Evolutionary conservation across 2,113 vertebrate genomes (phyloP).

Genomic region (Bos indicus): DNA sequence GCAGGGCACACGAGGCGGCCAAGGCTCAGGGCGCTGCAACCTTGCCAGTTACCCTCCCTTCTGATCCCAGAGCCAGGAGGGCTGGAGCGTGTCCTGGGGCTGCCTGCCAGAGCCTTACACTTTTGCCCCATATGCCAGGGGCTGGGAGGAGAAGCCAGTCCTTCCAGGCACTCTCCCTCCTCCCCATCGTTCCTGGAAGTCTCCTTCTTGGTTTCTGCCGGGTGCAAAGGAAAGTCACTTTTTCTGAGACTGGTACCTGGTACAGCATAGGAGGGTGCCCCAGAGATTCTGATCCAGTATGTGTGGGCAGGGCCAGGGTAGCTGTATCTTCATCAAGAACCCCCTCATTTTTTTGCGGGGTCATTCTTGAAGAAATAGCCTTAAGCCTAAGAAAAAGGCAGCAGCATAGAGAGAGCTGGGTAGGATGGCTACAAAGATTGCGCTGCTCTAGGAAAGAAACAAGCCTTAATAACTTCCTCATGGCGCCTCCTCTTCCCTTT

Average conservation of each 20-base stretch:
- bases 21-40: not conserved
- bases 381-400: not conserved
- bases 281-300: not conserved
- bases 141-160: not conserved
- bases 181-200: slow-evolving; percentile 35
- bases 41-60: not conserved
- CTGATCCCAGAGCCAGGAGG: not conserved
- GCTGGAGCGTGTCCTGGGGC: not conserved
- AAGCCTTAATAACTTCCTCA: not conserved
- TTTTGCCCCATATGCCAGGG: not conserved
- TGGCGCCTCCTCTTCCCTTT: not conserved
- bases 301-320: not conserved
- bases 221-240: not conserved
- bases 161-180: not conserved
- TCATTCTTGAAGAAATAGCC: not conserved
- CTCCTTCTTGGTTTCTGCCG: not conserved
- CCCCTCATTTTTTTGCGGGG: not conserved
- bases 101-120: not conserved
- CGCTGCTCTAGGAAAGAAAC: not conserved
- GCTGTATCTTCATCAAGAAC: not conserved
- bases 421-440: not conserved
- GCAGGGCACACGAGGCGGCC: not conserved
- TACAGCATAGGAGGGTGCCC: too few relatives aligned
- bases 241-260: not conserved
- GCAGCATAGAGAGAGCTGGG: not conserved